Base-by-base conservation (phyloP, 2,113 vertebrate genomes). In the Oryzias curvinotus region DNA sequence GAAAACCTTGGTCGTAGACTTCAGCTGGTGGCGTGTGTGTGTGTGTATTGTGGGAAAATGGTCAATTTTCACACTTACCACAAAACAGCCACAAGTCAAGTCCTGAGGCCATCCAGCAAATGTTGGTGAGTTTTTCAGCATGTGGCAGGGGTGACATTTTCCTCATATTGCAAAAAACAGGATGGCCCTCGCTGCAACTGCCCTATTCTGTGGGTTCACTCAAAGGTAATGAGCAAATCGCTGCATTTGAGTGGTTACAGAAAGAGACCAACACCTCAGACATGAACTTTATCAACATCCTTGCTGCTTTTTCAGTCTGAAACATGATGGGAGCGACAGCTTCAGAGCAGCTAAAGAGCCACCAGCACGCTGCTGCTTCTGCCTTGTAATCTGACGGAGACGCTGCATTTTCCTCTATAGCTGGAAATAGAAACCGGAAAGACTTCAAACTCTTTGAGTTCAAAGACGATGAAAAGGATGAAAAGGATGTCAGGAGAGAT, bases 351-450 rank as follows among this genome's bases (percentile, higher is more conserved):
- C 23, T 30, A 25, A 53, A 49, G 23, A 19, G 51, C 30, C 57
- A 50, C 48, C 67, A 42, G 44, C 45, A 71, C 57, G 60, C 57
- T 51, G 66, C 16, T 60, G 14, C 43, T 36, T 73, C 46, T 70
- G 42, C 62, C 58, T 79, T 36, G 62, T 79, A 62, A 46, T 62
- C 65, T 68, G 52, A 71, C 73, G 77, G 70, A 50, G 16, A 62
- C 17, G 17, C 45, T 46, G 16, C 44, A 46, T 46, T 46, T 28
- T 72, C 53, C 28, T 78, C 68, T 65, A 17, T 26, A 36, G 67
- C 82, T 79, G 55, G 57, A 83, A 84, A 86, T 82, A 86, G 76
- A 69, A 61, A 52, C 66, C 3, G 7, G 46, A 70, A 67, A 13
- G 13, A 75, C 71, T 75, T 82, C 73, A 79, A 75, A 73, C 68